Conservation (phyloP, 2,113 vertebrate species). For the Hippopotamus amphibius region DNA sequence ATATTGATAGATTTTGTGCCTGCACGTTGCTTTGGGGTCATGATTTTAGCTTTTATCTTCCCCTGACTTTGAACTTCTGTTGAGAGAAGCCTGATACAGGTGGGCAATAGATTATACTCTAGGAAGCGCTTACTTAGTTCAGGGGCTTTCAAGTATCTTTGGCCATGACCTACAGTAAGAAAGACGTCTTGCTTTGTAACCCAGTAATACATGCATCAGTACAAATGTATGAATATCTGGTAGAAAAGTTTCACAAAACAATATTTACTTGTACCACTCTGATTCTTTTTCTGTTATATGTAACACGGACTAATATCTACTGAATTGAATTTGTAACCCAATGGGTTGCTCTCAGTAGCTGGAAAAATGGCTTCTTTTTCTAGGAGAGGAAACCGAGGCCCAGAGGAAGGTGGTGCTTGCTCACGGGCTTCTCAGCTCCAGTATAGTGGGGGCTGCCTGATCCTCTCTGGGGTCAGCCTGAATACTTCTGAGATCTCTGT, state of each 20-base stretch:
- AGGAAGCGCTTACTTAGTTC: background rate
- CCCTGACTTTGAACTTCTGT: background rate
- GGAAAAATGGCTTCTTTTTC: background rate
- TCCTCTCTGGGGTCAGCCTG: background rate
- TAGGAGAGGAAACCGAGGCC: background rate
- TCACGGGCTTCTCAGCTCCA: background rate
- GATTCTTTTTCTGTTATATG: background rate
- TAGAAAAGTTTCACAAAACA: background rate
- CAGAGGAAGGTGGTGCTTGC: background rate
- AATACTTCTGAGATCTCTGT: fast-evolving
- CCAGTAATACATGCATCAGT: background rate
- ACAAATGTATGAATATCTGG: background rate
- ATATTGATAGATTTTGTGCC: background rate
- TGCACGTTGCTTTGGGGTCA: background rate
- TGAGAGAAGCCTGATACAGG: background rate
- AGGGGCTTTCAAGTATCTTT: background rate
- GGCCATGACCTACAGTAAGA: background rate
- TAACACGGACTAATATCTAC: background rate
- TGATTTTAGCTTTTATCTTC: constrained; percentile 5
- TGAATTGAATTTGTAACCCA: background rate
- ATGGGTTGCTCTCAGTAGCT: background rate
- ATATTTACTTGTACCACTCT: background rate
- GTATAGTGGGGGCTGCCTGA: fast-evolving
- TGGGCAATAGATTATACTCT: background rate
- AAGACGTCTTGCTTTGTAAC: background rate